These are phyloP conservation scores for Apostichopus californicus DNA, from an alignment of 35 echinoderm and acorn worm genomes.

Conservation along the genomic window DNA sequence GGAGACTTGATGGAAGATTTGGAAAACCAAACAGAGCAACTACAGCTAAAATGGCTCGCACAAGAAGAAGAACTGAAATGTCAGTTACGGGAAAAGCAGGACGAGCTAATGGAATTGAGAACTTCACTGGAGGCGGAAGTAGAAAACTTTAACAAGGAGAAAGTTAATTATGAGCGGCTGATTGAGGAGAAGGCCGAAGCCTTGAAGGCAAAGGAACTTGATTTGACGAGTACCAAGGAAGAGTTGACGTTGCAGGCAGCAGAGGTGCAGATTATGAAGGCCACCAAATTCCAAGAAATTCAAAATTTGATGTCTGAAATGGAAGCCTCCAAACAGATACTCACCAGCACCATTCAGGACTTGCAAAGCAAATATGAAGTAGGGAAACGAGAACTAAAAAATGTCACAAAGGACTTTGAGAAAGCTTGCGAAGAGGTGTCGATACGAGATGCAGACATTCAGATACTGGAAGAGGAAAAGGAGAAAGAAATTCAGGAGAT, in stretches of 20 bases:
- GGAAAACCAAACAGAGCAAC: background rate
- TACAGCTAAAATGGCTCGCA: background rate
- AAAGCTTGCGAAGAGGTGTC: slow-evolving; percentile 38
- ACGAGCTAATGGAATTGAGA: background rate
- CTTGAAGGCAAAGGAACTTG: background rate
- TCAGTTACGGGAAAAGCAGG: background rate
- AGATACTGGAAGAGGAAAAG: slow-evolving; percentile 51
- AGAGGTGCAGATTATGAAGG: background rate
- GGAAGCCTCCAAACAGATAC: background rate
- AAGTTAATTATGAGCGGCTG: background rate
- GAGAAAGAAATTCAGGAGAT: slow-evolving; percentile 44
- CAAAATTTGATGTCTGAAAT: slow-evolving; percentile 15
- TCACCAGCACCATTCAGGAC: background rate
- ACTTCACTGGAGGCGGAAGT: background rate
- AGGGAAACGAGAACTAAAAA: background rate
- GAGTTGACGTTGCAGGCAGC: slow-evolving; percentile 14
- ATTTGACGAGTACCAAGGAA: slow-evolving; percentile 12
- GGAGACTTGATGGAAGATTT: background rate
- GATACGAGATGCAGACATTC: slow-evolving; percentile 35
- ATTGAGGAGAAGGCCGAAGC: background rate
- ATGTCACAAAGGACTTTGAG: slow-evolving; percentile 26
- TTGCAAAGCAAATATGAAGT: background rate
- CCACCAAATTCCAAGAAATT: background rate
- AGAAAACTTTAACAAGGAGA: slow-evolving; percentile 19
- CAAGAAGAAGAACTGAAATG: background rate